A percentile compares a stretch with the other conserved stretches of the same genome.
Evolutionary conservation across 1,140 invertebrate genomes (phyloP).

Genomic region (Octopus sinensis): DNA sequence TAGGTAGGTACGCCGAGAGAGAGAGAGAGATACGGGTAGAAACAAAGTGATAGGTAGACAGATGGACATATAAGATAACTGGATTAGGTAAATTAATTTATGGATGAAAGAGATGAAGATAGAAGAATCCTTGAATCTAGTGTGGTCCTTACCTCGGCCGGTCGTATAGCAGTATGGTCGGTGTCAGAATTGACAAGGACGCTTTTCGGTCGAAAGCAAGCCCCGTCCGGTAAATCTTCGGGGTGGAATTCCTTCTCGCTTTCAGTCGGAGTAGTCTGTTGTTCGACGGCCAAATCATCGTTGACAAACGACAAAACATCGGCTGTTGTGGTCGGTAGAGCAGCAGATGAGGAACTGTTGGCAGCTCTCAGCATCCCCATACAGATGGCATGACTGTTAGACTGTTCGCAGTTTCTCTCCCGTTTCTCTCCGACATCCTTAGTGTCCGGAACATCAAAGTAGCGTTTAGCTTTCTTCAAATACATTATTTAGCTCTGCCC

Average conservation of each 20-base stretch:
- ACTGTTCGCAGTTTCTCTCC: slow-evolving; percentile 28
- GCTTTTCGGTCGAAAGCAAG: slow-evolving; percentile 36
- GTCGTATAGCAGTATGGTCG: slow-evolving; percentile 27
- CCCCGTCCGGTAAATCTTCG: slow-evolving; percentile 43
- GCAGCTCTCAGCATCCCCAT: slow-evolving; percentile 22
- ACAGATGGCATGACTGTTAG: slow-evolving; percentile 25
- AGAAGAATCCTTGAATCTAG: not conserved
- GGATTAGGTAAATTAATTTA: too few relatives aligned
- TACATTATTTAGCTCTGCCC: slow-evolving; percentile 30
- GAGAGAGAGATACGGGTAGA: too few relatives aligned
- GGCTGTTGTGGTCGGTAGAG: slow-evolving; percentile 10
- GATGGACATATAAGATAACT: too few relatives aligned
- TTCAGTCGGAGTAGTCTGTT: not conserved
- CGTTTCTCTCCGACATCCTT: slow-evolving; percentile 24
- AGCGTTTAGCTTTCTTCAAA: slow-evolving; percentile 40
- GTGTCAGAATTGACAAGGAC: slow-evolving; percentile 22
- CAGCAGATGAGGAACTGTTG: slow-evolving; percentile 4
- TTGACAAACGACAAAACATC: slow-evolving; percentile 13
- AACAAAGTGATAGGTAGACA: too few relatives aligned
- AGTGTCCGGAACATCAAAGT: slow-evolving; percentile 34
- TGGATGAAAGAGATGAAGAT: too few relatives aligned
- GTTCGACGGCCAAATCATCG: not conserved
- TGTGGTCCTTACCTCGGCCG: slow-evolving; percentile 27
- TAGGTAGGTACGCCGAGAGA: too few relatives aligned
- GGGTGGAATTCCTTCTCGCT: slow-evolving; percentile 26